Percentiles rank a stretch among this genome's conserved stretches.
Evolutionary conservation across 2,797 vertebrate genomes (phyloP).

Genomic region (Pangasius djambal): DNA sequence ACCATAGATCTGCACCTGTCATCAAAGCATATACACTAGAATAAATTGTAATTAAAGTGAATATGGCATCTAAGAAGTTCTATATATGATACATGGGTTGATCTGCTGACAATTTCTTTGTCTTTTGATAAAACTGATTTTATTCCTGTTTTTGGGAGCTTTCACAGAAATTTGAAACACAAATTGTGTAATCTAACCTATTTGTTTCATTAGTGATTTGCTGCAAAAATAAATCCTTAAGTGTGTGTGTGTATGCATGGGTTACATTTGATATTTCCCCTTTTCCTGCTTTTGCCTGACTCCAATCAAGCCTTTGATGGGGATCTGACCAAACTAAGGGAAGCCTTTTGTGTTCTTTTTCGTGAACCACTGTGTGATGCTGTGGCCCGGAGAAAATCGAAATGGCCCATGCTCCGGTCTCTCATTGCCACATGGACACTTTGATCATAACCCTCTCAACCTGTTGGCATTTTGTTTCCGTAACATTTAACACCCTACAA

Average conservation of each 20-base stretch:
- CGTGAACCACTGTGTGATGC: conserved; percentile 6
- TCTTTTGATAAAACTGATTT: neutral
- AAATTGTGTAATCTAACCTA: neutral
- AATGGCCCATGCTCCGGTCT: conserved; percentile 30
- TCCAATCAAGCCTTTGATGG: conserved; percentile 19
- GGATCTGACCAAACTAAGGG: conserved; percentile 13
- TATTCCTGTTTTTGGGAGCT: neutral
- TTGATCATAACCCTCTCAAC: conserved; percentile 57
- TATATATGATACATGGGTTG: neutral
- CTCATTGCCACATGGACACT: conserved; percentile 36
- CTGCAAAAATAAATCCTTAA: neutral
- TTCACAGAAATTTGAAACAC: neutral
- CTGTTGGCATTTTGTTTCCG: conserved; percentile 54
- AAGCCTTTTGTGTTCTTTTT: conserved; percentile 1
- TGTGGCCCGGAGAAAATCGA: conserved; percentile 32
- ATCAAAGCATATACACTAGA: neutral
- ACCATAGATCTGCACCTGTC: conserved; percentile 25
- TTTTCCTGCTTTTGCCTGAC: neutral
- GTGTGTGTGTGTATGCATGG: neutral
- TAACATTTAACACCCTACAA: conserved; percentile 41
- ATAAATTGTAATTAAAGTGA: neutral
- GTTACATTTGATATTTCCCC: neutral
- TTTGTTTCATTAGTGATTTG: neutral
- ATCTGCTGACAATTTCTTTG: neutral
- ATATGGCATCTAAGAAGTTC: neutral